A percentile compares a stretch with the other conserved stretches of the same genome.
Evolutionary conservation across 2,888 invertebrate genomes (phyloP).

Genomic region (Drosophila paucipuncta): DNA sequence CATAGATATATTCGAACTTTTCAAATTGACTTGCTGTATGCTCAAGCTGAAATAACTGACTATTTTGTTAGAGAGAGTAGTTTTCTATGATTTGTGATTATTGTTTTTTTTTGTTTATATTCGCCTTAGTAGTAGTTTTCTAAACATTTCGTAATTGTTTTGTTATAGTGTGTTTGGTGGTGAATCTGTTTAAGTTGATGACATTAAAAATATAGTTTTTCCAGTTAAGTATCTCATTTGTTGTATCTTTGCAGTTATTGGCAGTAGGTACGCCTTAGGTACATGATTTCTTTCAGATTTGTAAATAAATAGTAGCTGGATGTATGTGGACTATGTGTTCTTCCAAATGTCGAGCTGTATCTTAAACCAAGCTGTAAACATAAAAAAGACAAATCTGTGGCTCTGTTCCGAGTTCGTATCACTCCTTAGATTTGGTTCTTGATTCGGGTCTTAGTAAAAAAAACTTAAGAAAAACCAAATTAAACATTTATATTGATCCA

Average conservation of each 20-base stretch:
- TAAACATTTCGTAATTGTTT: constrained; percentile 31
- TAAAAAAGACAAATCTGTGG: background rate
- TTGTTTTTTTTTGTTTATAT: constrained; percentile 39
- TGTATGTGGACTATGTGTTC: constrained; percentile 1
- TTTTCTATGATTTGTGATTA: constrained; percentile 14
- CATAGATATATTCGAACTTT: constrained; percentile 30
- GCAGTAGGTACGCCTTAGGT: constrained; percentile 65
- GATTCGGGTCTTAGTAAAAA: background rate
- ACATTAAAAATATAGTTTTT: constrained; percentile 39
- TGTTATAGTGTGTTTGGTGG: constrained; percentile 15
- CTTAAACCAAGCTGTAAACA: background rate
- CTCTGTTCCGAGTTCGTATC: background rate
- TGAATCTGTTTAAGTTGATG: constrained; percentile 13
- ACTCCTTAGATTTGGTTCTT: background rate
- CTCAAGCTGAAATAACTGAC: constrained; percentile 20
- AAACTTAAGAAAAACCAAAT: background rate
- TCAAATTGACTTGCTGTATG: constrained; percentile 64
- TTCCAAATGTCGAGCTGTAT: constrained; percentile 17
- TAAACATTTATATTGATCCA: background rate
- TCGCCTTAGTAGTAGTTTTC: constrained; percentile 79
- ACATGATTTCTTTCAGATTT: constrained; percentile 40
- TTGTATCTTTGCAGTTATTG: constrained; percentile 26
- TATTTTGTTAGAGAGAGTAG: background rate
- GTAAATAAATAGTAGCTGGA: background rate
- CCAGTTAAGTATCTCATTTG: background rate